Evolutionary conservation across 2,113 vertebrate genomes (phyloP).

Genomic region (Synodontis membranacea): DNA sequence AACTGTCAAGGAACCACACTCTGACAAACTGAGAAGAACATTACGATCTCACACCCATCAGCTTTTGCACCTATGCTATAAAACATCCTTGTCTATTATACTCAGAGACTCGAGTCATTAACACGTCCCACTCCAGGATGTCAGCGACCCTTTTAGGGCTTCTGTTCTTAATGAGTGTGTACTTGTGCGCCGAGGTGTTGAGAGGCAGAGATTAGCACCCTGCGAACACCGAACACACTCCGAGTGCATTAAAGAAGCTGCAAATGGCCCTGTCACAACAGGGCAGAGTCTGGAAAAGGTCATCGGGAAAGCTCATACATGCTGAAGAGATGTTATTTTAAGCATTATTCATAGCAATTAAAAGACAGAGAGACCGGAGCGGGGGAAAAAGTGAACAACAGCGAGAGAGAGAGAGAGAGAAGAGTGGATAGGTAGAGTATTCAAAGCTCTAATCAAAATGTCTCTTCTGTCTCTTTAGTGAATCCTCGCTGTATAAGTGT

Average conservation of each 20-base stretch:
- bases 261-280: conserved; percentile 56
- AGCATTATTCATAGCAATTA: conserved; percentile 58
- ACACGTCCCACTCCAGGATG: conserved; percentile 38
- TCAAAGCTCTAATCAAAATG: conserved; percentile 54
- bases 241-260: conserved; percentile 47
- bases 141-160: conserved; percentile 50
- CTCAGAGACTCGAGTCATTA: conserved; percentile 45
- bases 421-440: conserved; percentile 5
- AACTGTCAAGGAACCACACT: neutral
- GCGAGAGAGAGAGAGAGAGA: conserved; percentile 3
- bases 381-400: neutral
- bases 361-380: conserved; percentile 41
- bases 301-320: conserved; percentile 51
- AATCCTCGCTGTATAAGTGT: conserved; percentile 23
- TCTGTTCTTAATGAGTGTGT: conserved; percentile 49
- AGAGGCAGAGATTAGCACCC: conserved; percentile 49
- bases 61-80: conserved; percentile 31
- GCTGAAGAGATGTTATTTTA: conserved; percentile 54
- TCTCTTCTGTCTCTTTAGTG: conserved; percentile 23
- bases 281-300: conserved; percentile 60
- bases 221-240: conserved; percentile 38
- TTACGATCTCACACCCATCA: conserved; percentile 30
- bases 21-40: conserved; percentile 19
- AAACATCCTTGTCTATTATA: conserved; percentile 26
- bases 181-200: conserved; percentile 43